Conservation (phyloP, 2,888 invertebrate genomes). For the Calameuta filiformis region DNA sequence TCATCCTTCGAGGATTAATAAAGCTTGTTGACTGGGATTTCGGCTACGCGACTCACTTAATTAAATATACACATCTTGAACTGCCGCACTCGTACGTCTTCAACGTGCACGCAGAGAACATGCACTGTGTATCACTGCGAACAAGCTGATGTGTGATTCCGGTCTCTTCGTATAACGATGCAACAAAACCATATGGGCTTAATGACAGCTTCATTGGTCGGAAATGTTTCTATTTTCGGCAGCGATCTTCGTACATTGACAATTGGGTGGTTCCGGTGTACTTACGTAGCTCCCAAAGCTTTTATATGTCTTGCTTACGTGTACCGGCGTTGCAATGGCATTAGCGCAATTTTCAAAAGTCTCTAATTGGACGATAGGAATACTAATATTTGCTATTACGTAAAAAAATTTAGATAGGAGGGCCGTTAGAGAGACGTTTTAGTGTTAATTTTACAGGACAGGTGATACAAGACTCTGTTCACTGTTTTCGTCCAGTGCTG, state of each 20-base stretch:
- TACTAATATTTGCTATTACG: not conserved
- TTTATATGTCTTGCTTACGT: not conserved
- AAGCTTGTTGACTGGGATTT: not conserved
- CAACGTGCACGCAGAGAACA: not conserved
- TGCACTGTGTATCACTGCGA: not conserved
- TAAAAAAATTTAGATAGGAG: not conserved
- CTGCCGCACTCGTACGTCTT: not conserved
- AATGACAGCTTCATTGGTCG: constrained; percentile 8
- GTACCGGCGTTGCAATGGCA: not conserved
- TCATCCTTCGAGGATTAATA: too few species aligned
- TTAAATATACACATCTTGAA: not conserved
- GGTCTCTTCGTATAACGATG: not conserved
- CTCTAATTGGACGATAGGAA: not conserved
- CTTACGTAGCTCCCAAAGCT: not conserved
- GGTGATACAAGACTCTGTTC: not conserved
- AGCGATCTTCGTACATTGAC: constrained; percentile 1
- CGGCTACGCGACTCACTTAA: not conserved
- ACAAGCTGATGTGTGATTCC: not conserved
- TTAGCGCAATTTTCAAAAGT: not conserved
- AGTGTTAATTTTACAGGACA: not conserved
- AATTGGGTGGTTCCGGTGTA: constrained; percentile 7
- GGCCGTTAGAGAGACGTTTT: not conserved
- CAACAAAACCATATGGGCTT: not conserved
- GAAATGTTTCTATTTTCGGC: constrained; percentile 4
- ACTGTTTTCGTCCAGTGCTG: not conserved